phyloP scores from a whole-genome alignment of 2,797 vertebrate species.

The Molothrus ater region DNA sequence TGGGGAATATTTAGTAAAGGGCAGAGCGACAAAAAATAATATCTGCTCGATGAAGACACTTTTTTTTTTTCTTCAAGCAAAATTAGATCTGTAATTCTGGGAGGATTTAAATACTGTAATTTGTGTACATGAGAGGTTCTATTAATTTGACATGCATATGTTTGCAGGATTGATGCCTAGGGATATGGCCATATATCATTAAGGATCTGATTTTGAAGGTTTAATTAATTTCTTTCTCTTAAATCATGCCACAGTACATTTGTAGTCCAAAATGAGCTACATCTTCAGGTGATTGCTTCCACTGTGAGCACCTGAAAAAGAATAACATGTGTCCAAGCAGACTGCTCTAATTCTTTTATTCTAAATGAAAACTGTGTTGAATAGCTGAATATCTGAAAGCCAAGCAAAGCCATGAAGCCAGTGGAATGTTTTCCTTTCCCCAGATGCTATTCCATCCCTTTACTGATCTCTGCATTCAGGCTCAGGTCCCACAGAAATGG shows the following conservation, averaged over 20 bases:
- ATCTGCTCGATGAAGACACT: background rate
- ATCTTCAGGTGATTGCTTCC: background rate
- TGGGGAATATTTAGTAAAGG: background rate
- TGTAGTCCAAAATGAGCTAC: background rate
- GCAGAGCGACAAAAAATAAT: background rate
- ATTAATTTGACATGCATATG: background rate
- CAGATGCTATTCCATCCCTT: background rate
- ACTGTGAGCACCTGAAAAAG: background rate
- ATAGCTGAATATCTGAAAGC: background rate
- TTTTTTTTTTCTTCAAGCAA: background rate
- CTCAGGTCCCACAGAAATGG: background rate
- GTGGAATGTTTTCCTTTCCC: background rate
- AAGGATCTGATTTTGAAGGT: conserved; percentile 12
- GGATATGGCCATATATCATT: background rate
- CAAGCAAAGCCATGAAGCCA: background rate
- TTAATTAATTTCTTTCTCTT: conserved; percentile 8
- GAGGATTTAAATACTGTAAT: background rate
- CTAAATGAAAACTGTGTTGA: background rate
- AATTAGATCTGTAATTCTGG: background rate
- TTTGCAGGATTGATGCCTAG: background rate
- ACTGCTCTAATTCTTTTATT: background rate
- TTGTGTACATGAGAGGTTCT: background rate
- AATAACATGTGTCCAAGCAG: background rate
- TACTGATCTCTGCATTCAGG: background rate
- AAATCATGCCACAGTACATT: background rate